A percentile compares a stretch with the other conserved stretches of the same genome.
These are phyloP conservation scores for Acanthosepion lycidas DNA, from an alignment of 2,888 invertebrate genomes.

Conservation along the genomic window DNA sequence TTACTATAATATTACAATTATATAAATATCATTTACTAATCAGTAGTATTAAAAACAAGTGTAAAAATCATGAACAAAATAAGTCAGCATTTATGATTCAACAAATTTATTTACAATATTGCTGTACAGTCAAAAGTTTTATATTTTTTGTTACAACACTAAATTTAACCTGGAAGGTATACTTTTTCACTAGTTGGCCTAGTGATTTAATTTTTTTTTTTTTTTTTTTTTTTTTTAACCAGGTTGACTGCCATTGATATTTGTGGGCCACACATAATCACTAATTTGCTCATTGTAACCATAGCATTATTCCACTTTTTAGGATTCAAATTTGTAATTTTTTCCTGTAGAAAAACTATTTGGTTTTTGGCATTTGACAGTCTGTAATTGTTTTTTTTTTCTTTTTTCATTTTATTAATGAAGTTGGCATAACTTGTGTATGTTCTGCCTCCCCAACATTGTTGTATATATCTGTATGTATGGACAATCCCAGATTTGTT, in stretches of 20 bases:
- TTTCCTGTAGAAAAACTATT: neutral
- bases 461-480: slow-evolving; percentile 6
- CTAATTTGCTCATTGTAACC: neutral
- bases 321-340: neutral
- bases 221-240: neutral
- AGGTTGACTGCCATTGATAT: neutral
- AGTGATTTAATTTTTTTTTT: neutral
- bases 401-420: neutral
- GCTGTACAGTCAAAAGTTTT: slow-evolving; percentile 35
- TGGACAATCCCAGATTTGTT: slow-evolving; percentile 9
- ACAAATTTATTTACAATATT: slow-evolving; percentile 46
- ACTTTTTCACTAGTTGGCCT: neutral
- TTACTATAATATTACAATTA: too few species aligned
- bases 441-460: slow-evolving; percentile 22
- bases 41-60: neutral
- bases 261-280: neutral
- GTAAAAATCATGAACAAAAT: neutral
- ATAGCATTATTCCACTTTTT: slow-evolving; percentile 8
- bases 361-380: slow-evolving; percentile 33
- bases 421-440: slow-evolving; percentile 9
- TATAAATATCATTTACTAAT: neutral
- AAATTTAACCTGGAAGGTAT: neutral
- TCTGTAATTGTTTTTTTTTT: neutral
- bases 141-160: neutral
- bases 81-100: slow-evolving; percentile 36